Conservation (phyloP, 1,140 invertebrate genomes). For the Penaeus japonicus region DNA sequence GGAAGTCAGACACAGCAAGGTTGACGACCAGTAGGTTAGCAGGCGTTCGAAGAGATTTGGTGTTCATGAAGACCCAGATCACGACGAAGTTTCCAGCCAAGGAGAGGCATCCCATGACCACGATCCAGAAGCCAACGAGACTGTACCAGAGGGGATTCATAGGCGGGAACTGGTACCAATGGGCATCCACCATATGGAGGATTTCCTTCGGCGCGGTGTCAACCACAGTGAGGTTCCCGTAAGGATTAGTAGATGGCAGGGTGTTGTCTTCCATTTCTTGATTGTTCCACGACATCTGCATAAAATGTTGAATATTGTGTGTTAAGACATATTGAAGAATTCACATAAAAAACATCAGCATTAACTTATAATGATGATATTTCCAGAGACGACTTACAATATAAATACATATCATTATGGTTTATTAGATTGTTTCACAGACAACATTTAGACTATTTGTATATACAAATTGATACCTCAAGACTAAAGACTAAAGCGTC, state of each 20-base stretch:
- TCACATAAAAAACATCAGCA: no score
- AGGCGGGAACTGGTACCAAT: not conserved
- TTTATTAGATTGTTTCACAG: no score
- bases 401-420: no score
- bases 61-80: slow-evolving; percentile 7
- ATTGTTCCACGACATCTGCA: not conserved
- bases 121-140: not conserved
- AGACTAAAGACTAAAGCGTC: no score
- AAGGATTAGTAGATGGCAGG: not conserved
- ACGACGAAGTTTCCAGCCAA: not conserved
- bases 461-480: no score
- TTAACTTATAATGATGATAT: no score
- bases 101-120: not conserved
- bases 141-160: not conserved
- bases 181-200: not conserved
- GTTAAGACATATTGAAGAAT: no score
- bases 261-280: not conserved
- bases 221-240: not conserved
- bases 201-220: not conserved
- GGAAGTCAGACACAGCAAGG: not conserved
- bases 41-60: not conserved
- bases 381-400: no score
- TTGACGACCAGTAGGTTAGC: not conserved
- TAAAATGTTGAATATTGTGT: no score
- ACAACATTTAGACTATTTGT: no score